These are phyloP conservation scores for Drosophila mojavensis DNA, from an alignment of 1,140 invertebrate species.

Conservation along the genomic window DNA sequence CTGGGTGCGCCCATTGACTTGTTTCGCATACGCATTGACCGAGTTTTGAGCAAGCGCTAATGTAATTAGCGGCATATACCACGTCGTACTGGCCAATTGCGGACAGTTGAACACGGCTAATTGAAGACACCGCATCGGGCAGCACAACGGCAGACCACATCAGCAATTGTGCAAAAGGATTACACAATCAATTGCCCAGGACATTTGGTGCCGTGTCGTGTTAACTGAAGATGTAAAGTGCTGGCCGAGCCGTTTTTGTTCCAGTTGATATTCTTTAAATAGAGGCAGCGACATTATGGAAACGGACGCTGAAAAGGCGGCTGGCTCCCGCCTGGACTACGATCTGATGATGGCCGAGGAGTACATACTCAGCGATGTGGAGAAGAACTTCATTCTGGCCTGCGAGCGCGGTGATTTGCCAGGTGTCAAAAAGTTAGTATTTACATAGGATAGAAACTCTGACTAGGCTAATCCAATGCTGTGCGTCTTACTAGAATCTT, in stretches of 20 bases:
- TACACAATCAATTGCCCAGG: constrained; percentile 34
- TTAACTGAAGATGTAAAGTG: constrained; percentile 32
- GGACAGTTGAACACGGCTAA: constrained; percentile 71
- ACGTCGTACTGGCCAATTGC: constrained; percentile 41
- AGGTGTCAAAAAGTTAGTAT: constrained; percentile 89
- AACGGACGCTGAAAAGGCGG: constrained; percentile 65
- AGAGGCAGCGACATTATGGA: constrained; percentile 32
- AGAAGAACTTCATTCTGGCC: constrained; percentile 93
- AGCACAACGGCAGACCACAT: constrained; percentile 28
- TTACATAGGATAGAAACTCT: not conserved
- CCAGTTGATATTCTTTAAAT: constrained; percentile 11
- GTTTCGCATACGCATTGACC: constrained; percentile 73
- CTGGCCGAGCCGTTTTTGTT: not conserved
- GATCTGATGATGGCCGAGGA: constrained; percentile 85
- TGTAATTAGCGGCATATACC: constrained; percentile 83
- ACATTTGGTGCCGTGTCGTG: constrained; percentile 40
- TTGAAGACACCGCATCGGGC: constrained; percentile 70
- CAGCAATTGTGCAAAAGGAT: constrained; percentile 50
- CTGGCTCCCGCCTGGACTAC: constrained; percentile 67
- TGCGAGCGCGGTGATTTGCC: constrained; percentile 95
- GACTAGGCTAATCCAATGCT: constrained; percentile 40
- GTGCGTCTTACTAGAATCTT: constrained; percentile 85
- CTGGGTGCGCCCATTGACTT: constrained; percentile 70
- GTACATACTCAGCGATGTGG: constrained; percentile 89
- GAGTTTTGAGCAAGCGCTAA: constrained; percentile 73